Evolutionary conservation across 2,113 vertebrate species (phyloP).

Genomic region (Agelaius phoeniceus): DNA sequence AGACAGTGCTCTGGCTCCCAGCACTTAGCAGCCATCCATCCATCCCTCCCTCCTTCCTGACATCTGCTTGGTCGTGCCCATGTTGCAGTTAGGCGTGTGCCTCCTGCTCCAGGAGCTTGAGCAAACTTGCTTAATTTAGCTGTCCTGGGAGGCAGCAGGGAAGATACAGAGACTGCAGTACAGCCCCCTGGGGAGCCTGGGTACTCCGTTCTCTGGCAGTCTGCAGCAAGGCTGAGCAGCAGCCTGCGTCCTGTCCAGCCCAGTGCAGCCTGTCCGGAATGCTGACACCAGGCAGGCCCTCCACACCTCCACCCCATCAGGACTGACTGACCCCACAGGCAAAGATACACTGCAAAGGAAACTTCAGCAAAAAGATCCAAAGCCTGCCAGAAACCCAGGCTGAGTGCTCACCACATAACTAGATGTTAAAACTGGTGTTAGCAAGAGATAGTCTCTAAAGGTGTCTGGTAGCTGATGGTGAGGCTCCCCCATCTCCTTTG

Average conservation of each 20-base stretch:
- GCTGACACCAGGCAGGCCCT: accelerated
- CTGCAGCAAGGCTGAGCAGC: neutral
- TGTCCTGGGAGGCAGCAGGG: neutral
- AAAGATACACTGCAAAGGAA: neutral
- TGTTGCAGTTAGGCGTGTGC: neutral
- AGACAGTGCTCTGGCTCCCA: accelerated
- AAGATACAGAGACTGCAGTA: neutral
- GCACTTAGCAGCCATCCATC: neutral
- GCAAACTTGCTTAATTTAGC: neutral
- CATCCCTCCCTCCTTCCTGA: neutral
- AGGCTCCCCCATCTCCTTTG: neutral
- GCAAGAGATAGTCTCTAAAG: neutral
- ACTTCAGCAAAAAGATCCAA: neutral
- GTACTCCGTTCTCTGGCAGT: neutral
- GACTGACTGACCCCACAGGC: too few relatives aligned
- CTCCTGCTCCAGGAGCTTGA: neutral
- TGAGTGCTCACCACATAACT: neutral
- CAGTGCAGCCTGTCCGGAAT: accelerated
- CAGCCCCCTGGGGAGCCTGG: neutral
- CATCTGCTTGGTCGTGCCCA: accelerated
- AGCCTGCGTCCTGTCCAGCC: neutral
- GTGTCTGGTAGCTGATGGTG: neutral
- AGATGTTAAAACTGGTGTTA: neutral
- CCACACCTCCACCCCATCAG: accelerated
- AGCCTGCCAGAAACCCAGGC: neutral